Percentiles rank a stretch among this genome's conserved stretches.
phyloP scores from a whole-genome alignment of 2,113 vertebrate species.

The Psilopsiagon aymara region DNA sequence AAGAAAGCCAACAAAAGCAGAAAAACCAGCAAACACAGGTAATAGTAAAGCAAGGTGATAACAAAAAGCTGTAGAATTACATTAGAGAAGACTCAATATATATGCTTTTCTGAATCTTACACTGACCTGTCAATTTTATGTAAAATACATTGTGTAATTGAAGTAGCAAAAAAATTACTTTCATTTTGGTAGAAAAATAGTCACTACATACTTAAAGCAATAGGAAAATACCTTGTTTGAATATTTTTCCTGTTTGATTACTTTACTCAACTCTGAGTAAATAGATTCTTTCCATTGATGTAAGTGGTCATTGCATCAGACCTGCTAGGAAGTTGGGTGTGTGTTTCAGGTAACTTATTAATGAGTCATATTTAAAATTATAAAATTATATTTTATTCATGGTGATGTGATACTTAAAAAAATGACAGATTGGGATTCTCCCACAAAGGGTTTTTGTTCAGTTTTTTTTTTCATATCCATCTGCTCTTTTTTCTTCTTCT shows the following conservation, averaged over 20 bases:
- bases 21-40: background rate
- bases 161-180: background rate
- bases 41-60: background rate
- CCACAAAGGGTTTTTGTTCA: background rate
- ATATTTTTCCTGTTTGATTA: background rate
- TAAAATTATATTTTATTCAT: background rate
- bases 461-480: conserved; percentile 1
- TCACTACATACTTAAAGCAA: background rate
- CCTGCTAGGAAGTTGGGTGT: background rate
- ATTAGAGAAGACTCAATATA: background rate
- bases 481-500: conserved; percentile 1
- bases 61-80: background rate
- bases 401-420: background rate
- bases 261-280: background rate
- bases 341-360: background rate
- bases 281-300: background rate
- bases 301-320: background rate
- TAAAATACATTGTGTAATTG: background rate
- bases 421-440: conserved; percentile 40
- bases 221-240: background rate
- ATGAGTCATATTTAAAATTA: background rate
- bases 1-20: background rate
- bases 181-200: background rate
- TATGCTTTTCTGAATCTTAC: background rate
- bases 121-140: background rate